Evolutionary conservation across 2,113 vertebrate species (phyloP), one percentile per base, ranked within the genome.

Genomic region (Embiotoca jacksoni): DNA sequence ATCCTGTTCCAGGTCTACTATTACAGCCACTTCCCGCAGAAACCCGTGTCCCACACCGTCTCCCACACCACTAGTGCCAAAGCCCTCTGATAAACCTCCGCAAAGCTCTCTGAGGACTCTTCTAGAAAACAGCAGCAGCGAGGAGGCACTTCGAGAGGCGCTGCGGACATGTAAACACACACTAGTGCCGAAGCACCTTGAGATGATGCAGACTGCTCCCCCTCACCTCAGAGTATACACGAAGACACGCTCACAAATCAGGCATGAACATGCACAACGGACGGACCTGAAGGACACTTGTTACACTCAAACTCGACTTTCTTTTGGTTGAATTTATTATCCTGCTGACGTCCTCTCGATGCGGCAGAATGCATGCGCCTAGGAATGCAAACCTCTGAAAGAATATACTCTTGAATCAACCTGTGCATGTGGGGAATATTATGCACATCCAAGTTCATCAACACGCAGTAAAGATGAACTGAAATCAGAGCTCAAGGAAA

Each of bases 1-100:
- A 99, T 99, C 88, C 95, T 99, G 41, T 92, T 96, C 75, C 98
- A 99, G 92, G 97, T 97, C 59, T 98, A 96, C 65, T 93, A 96
- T 80, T 99, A 98, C 87, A 94, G 96, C 81, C 93, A 67, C 67
- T 96, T 94, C 87, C 96, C 97, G 0, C 96, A 96, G 91, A 99
- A 99, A 85, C 95, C 96, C 0, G 83, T 79, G 44, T 95, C 96
- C 10, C 98, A 99, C 76, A 62, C 92, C 0, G 89, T 86, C n/a
- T 92, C 90, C 7, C 96, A 97, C 89, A 94, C 96, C 37, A 90
- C 88, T 90, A 96, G 97, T 87, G 93, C 97, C 93, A 99, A 99
- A 94, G 97, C 96, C 50, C 96, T 99, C 59, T 99, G 91, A 97
- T 82, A 46, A 69, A 63, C 47, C 16, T 6, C 46, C 6, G 8